Evolutionary conservation across 2,113 vertebrate genomes (phyloP), one percentile per base, ranked within the genome.

Genomic region (Toxotes jaculatrix): DNA sequence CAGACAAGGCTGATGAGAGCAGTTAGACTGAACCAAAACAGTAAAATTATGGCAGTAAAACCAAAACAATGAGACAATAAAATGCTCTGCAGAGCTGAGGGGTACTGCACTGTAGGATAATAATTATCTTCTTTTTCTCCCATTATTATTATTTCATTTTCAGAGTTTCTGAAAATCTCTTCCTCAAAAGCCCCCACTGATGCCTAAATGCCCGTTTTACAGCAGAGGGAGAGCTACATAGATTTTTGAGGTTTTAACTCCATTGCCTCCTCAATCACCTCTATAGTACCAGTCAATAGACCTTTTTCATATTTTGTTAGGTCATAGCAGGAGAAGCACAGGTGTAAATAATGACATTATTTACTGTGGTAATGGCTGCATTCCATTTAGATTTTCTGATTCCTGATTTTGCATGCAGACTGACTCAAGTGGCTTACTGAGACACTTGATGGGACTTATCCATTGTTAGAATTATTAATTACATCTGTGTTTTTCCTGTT

Each of bases 371-470:
- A 59, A 80, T n/a, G 23, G 53, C 53, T 31, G 32, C 1, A 2
- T 66, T 36, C 49, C 53, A 65, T 63, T 63, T 63, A 38, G n/a
- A 31, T 49, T 59, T 36, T 14, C 59, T 14, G 51, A 49, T 19
- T 61, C 27, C 32, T 38, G 14, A 31, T 59, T 66, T 66, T 63
- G 14, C 45, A 21, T 31, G 5, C 14, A 21, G 19, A 19, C 36
- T 61, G 7, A 17, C 62, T 73, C 43, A 17, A 61, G 16, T 5
- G 1, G 3, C 73, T 56, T 6, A 34, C 36, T 55, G 45, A 67
- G 47, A 36, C 51, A 38, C 6, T 72, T 6, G n/a, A 47, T 47
- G 12, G 4, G 14, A 68, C 16, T 23, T 49, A 3, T 7, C 21
- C 36, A 71, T 45, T 5, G 2, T 49, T 59, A 17, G 40, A 7